Base-by-base conservation (phyloP, 2,888 invertebrate genomes). In the Rhingia rostrata region DNA sequence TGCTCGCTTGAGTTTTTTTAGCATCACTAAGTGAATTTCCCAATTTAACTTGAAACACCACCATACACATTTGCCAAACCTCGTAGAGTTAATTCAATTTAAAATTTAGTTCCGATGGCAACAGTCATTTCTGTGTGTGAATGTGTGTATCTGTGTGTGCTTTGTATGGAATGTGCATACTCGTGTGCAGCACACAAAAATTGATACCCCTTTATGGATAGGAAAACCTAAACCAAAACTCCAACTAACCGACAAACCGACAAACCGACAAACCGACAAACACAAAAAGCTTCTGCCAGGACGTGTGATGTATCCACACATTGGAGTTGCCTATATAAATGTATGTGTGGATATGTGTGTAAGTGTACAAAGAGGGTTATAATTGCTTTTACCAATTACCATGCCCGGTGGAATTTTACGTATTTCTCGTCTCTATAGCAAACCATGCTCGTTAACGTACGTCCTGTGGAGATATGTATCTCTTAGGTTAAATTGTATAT, bases 301-400 rank as follows among this genome's bases (percentile, higher is more conserved):
- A 22, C 22, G 22, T 10, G 6, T 3, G 10, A 10, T 6, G 10
- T 9, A 39, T 39, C 10, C 39, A 39, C 10, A 39, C 22, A 22
- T 22, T 22, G 22, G 1, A 22, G 22, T 22, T 22, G 22, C 22
- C 22, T 2, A 39, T 39, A 39, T 39, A 10, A 22, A 22, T 22
- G 22, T 22, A 22, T 58, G n/a, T 60, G 14, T 43, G 33, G 4
- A 0, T 32, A 33, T 4, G 35, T 22, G 22, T 22, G 22, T 22
- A 22, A 22, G 2, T 22, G 41, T 53, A 45, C 35, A 32, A 51
- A 70, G 14, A 54, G n/a, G 30, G 58, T 49, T 56, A 64, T 74
- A 74, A 74, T 74, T 74, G 73, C 73, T 54, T 74, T 64, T 49
- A 30, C 47, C 64, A 64, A 74, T 74, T 74, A 74, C 73, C 39